These are phyloP conservation scores for Enteromius trimaculatus DNA, from an alignment of 2,797 vertebrate genomes.

Conservation along the genomic window DNA sequence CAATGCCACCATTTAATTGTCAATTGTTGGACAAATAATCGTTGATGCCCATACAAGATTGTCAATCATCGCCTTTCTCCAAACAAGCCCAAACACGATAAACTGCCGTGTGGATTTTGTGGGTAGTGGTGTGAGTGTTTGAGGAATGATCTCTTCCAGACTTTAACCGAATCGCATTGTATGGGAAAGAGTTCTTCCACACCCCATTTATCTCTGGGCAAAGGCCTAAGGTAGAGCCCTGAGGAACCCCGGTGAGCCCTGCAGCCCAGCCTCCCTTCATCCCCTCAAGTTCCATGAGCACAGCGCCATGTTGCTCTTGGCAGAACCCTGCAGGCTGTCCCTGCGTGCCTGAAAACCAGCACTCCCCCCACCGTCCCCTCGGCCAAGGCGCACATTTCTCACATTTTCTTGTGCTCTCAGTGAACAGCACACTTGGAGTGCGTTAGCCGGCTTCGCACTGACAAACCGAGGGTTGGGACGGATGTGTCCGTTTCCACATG, in stretches of 20 bases:
- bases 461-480: conserved; percentile 37
- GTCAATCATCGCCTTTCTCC: background rate
- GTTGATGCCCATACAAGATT: background rate
- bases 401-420: conserved; percentile 74
- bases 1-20: background rate
- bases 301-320: conserved; percentile 81
- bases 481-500: conserved; percentile 34
- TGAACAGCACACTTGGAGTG: conserved; percentile 52
- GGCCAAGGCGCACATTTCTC: conserved; percentile 80
- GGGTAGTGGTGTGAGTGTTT: conserved; percentile 24
- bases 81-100: conserved; percentile 23
- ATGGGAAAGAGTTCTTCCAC: conserved; percentile 51
- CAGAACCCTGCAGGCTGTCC: conserved; percentile 81
- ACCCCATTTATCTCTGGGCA: conserved; percentile 62
- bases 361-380: conserved; percentile 64
- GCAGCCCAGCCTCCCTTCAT: conserved; percentile 52
- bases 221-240: conserved; percentile 59
- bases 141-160: conserved; percentile 48
- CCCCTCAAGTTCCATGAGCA: conserved; percentile 67
- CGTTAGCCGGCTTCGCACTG: conserved; percentile 41
- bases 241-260: conserved; percentile 67
- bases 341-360: conserved; percentile 79
- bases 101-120: conserved; percentile 8
- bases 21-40: background rate
- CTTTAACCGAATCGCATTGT: conserved; percentile 59